Percentiles rank a stretch among this genome's conserved stretches.
Evolutionary conservation across 2,888 invertebrate genomes (phyloP).

Genomic region (Drosophila fungiperda): DNA sequence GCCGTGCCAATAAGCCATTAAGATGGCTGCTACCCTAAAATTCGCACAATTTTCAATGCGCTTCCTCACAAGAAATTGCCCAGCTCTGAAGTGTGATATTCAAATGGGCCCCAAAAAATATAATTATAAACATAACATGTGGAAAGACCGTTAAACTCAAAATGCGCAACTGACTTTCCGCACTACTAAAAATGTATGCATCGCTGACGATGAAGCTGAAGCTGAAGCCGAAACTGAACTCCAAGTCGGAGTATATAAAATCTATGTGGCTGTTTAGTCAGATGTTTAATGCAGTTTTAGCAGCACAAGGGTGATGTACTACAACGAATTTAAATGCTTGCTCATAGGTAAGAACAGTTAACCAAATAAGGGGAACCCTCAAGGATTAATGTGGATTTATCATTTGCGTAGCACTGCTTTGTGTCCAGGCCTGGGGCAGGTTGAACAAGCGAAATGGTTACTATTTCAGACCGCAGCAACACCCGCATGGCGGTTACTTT

Average conservation of each 20-base stretch:
- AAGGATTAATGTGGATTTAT: constrained; percentile 9
- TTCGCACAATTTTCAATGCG: constrained; percentile 22
- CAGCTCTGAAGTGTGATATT: constrained; percentile 39
- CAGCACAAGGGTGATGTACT: constrained; percentile 57
- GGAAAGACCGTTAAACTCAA: constrained; percentile 66
- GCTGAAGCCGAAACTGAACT: constrained; percentile 21
- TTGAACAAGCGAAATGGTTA: constrained; percentile 82
- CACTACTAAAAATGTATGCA: constrained; percentile 69
- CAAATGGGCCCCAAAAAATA: constrained; percentile 49
- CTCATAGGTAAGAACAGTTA: constrained; percentile 59
- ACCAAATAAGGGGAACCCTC: neutral
- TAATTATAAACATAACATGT: constrained; percentile 62
- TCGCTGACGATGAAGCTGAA: constrained; percentile 58
- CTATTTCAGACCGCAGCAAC: constrained; percentile 65
- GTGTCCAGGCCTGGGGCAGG: constrained; percentile 51
- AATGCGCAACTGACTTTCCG: constrained; percentile 73
- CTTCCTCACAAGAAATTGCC: constrained; percentile 54
- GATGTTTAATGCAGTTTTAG: constrained; percentile 57
- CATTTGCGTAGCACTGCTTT: constrained; percentile 49
- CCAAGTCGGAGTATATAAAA: constrained; percentile 61
- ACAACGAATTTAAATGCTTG: constrained; percentile 47
- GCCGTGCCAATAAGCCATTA: constrained; percentile 63
- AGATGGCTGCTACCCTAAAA: constrained; percentile 58
- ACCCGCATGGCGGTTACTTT: constrained; percentile 57
- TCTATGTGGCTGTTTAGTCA: constrained; percentile 6